Percentiles rank a stretch among this genome's conserved stretches.
Evolutionary conservation across 2,888 invertebrate species (phyloP).

Genomic region (Myathropa florea): DNA sequence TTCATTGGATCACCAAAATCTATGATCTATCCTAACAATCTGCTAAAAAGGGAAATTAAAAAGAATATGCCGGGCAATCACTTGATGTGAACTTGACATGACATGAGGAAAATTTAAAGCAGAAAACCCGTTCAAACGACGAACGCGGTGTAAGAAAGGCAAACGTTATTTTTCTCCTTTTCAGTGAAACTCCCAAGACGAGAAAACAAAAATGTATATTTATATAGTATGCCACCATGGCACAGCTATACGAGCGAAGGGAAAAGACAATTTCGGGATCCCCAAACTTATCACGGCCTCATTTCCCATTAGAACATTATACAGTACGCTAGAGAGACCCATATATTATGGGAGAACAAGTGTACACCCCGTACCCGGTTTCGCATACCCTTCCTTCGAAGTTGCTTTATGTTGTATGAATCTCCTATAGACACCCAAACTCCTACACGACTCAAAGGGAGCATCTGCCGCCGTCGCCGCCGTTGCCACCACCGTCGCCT

Average conservation of each 20-base stretch:
- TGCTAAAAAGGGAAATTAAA: conserved; percentile 16
- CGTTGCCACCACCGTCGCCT: conserved; percentile 5
- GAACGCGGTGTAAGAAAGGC: conserved; percentile 10
- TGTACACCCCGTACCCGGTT: conserved; percentile 62
- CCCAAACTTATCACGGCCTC: conserved; percentile 81
- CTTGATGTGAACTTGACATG: conserved; percentile 58
- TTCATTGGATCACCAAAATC: not conserved
- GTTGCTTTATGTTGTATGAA: conserved; percentile 69
- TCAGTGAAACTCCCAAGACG: conserved; percentile 52
- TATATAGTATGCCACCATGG: conserved; percentile 13
- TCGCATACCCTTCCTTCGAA: conserved; percentile 62
- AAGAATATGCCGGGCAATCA: conserved; percentile 16
- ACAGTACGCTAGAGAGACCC: conserved; percentile 79
- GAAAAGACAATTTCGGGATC: conserved; percentile 80
- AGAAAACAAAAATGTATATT: conserved; percentile 63
- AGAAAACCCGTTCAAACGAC: conserved; percentile 32
- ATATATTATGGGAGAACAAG: conserved; percentile 71
- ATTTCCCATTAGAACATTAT: conserved; percentile 80
- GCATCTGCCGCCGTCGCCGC: conserved; percentile 52
- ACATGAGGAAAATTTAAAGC: conserved; percentile 37
- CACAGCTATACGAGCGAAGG: conserved; percentile 67
- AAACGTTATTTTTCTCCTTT: conserved; percentile 45
- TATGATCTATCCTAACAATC: conserved; percentile 11
- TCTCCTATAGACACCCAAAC: conserved; percentile 68
- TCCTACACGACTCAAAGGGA: conserved; percentile 67